phyloP scores from a whole-genome alignment of 2,797 vertebrate genomes.

The Lepus oiostolus region DNA sequence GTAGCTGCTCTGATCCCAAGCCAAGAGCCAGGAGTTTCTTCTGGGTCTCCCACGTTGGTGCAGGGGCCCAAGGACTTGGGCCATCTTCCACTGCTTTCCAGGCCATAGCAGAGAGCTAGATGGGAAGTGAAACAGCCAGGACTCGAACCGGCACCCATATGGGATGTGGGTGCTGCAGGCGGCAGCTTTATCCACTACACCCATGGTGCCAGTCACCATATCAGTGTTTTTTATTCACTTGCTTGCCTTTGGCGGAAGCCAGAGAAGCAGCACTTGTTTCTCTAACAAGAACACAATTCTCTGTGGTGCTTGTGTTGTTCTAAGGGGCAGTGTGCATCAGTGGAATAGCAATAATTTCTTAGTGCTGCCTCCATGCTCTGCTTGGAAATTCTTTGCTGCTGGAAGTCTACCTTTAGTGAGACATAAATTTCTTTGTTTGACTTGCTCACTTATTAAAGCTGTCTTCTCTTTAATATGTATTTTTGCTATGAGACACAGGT shows the following conservation, averaged over 20 bases:
- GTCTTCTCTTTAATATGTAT: neutral
- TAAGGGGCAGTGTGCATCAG: neutral
- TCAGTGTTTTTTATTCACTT: no score
- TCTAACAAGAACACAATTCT: neutral
- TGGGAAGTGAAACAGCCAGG: no score
- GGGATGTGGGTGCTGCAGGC: no score
- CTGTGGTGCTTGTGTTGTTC: neutral
- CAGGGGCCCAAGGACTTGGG: no score
- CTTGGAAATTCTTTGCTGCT: neutral
- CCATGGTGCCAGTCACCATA: no score
- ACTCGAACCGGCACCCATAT: no score
- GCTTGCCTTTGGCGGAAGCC: neutral
- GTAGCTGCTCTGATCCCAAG: no score
- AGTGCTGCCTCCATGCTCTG: neutral
- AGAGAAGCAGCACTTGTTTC: neutral
- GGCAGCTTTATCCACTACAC: no score
- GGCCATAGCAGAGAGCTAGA: no score
- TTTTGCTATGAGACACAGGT: neutral
- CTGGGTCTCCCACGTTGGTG: no score
- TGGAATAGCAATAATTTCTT: neutral
- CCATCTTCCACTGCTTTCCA: no score
- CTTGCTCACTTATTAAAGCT: neutral
- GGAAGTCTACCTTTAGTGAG: neutral
- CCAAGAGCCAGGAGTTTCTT: no score
- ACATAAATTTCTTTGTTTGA: neutral